Base-by-base conservation (phyloP, 2,888 invertebrate species). In the Mesorhabditis spiculigera region DNA sequence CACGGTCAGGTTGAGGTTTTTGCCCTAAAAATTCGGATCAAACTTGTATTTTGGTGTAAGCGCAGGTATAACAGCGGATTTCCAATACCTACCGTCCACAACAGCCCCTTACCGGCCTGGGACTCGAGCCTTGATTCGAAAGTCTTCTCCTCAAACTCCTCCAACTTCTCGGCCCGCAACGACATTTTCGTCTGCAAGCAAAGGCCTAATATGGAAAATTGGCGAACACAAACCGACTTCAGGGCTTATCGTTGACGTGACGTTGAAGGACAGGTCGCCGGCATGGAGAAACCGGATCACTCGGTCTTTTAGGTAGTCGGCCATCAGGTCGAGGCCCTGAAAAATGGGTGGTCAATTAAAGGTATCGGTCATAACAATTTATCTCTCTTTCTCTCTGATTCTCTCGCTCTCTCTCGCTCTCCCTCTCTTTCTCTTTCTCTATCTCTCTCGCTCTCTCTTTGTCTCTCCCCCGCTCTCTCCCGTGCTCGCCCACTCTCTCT, bases 211-310 rank as follows among this genome's bases (percentile, higher is more conserved):
- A 28, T 28, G 28, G 28, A 28, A 28, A 28, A 28, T 28, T 28
- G 28, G 28, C 28, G 28, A 28, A 28, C 28, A 28, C 28, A 28
- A 28, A 28, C 28, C 28, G 28, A 78, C 79, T 65, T 79, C 75
- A 50, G 76, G 76, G 6, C 77, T 77, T 1, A 79, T 64, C 13
- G 83, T 78, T n/a, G 82, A 80, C 5, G 78, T 78, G 45, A 83
- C 78, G 70, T 85, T 85, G 76, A 81, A 85, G 45, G 76, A 71
- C 44, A 85, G 69, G n/a, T 82, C 82, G 43, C 81, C 82, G 58
- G 79, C 75, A 43, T 79, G 75, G 79, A 84, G 80, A 67, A 85
- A 84, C 68, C 81, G 78, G 13, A 73, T 45, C 45, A 82, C 82
- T 41, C 84, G 75, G 45, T 82, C 78, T 64, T 76, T 74, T 65